These are phyloP conservation scores for Calyptomena viridis DNA, from an alignment of 2,113 vertebrate genomes.

Conservation along the genomic window DNA sequence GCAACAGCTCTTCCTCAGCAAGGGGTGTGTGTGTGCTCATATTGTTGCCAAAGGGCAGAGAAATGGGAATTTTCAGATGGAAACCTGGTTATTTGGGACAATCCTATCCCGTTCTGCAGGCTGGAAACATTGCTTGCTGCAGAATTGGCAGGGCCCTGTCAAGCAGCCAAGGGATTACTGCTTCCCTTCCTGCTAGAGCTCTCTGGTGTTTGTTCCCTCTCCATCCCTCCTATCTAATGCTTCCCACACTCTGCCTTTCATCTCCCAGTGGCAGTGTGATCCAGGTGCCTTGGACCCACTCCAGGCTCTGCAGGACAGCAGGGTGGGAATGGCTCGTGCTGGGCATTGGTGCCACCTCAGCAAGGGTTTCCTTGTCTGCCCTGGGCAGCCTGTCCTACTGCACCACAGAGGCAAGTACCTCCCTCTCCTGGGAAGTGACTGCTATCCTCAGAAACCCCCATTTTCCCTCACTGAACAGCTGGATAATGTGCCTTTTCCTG, in stretches of 20 bases:
- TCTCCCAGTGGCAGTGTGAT: neutral
- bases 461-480: neutral
- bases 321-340: neutral
- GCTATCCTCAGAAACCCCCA: neutral
- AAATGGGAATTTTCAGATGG: neutral
- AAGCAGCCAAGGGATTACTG: conserved; percentile 21
- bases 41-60: neutral
- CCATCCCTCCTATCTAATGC: neutral
- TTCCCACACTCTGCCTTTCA: neutral
- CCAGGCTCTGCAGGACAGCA: neutral
- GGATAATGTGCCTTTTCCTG: rapidly evolving
- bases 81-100: neutral
- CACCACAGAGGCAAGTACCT: neutral
- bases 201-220: neutral
- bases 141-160: conserved; percentile 6
- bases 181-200: neutral
- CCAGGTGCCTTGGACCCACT: neutral
- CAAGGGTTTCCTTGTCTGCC: neutral
- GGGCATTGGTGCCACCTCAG: neutral
- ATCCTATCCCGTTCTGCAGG: neutral
- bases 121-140: neutral
- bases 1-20: neutral
- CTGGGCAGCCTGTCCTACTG: neutral
- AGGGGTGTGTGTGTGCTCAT: neutral
- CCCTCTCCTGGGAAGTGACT: neutral